Base-by-base conservation (phyloP, 2,113 vertebrate genomes). In the Odobenus rosmarus region DNA sequence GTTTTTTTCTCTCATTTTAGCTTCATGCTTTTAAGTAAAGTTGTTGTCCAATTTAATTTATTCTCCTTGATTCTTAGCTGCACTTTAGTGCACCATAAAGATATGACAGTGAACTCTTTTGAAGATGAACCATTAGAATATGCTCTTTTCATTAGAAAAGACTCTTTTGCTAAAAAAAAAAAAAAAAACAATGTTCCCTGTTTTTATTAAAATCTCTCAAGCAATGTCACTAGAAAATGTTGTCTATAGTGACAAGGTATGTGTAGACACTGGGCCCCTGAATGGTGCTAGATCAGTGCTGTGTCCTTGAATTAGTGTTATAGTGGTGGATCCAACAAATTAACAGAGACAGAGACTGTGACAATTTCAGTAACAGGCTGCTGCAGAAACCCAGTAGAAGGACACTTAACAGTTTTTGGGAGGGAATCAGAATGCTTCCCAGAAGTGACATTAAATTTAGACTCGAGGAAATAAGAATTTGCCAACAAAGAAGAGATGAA, bases 1-100 rank as follows among this genome's bases (percentile, higher is more conserved):
- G 7, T 8, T 33, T 33, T 81, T 85, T 93, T 36, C 16, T 82
- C 51, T 71, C 42, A 84, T 87, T 91, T 95, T 84, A 39, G 5
- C 19, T 67, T 83, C 76, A 82, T 49, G 64, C 4, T 81, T 90
- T 96, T 88, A 93, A 72, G 26, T 71, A 93, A 95, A 51, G 12
- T 51, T 88, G 31, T 57, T 92, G 59, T 21, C 2, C 12, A 85
- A 49, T 61, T 76, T 94, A 69, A 93, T 93, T 67, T 82, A 15
- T n/a, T 79, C 42, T 69, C 69, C 79, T 83, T 80, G 18, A 74
- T 42, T 87, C n/a, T 83, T 92, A 80, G 7, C 4, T 79, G 4
- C 85, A 21, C 13, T 80, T 93, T 51, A 62, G 11, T 71, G 31
- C 2, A 88, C 12, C 42, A 46, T 33, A 51, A 26, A 89, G 42